phyloP scores from a whole-genome alignment of 53 echinoderm and acorn worm species.

The Mesocentrotus franciscanus region DNA sequence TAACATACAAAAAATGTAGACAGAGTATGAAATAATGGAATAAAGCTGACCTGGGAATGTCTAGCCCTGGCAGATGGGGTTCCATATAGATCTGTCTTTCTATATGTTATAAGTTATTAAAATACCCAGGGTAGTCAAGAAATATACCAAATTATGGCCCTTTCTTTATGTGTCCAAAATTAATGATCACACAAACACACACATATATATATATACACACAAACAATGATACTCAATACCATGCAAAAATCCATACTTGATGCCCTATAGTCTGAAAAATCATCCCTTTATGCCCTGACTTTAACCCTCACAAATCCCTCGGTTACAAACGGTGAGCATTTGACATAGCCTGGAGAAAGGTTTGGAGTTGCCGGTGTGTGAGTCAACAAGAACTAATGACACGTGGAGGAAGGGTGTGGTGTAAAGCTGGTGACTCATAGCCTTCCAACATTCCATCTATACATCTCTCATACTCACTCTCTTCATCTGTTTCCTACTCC shows the following conservation, averaged over 20 bases:
- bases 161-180: background rate
- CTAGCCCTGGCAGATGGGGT: slow-evolving; percentile 23
- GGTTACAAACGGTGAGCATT: slow-evolving; percentile 18
- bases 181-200: background rate
- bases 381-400: slow-evolving; percentile 62
- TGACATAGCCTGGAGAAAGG: slow-evolving; percentile 42
- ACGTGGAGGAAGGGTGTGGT: slow-evolving; percentile 66
- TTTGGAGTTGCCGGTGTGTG: slow-evolving; percentile 31
- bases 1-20: background rate
- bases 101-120: background rate
- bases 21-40: background rate
- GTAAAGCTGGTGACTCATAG: slow-evolving; percentile 41
- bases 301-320: slow-evolving; percentile 3
- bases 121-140: slow-evolving; percentile 20
- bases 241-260: background rate
- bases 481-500: background rate
- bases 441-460: slow-evolving; percentile 8
- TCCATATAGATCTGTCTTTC: background rate
- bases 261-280: background rate
- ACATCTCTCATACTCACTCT: background rate
- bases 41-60: slow-evolving; percentile 42
- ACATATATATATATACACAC: too few species aligned
- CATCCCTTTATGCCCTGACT: slow-evolving; percentile 27
- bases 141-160: background rate
- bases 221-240: background rate